A percentile compares a stretch with the other conserved stretches of the same genome.
Conservation (phyloP, 2,797 vertebrate species). For the Gymnoscopelus microlampas region DNA sequence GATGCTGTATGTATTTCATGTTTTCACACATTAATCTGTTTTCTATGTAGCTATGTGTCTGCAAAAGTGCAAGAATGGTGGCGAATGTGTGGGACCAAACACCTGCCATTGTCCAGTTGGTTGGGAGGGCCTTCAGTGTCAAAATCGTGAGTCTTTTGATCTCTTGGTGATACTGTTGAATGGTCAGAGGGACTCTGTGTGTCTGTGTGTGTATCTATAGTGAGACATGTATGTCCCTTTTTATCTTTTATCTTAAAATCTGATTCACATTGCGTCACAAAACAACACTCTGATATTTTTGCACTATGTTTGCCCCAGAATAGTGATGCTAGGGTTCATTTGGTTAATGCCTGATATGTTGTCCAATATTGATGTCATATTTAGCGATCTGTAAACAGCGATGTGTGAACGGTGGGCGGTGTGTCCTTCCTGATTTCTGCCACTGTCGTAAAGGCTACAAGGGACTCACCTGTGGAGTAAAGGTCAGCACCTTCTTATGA, state of each 20-base stretch:
- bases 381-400: slow-evolving; percentile 86
- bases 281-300: too few species aligned
- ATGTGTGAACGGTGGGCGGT: slow-evolving; percentile 88
- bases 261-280: too few species aligned
- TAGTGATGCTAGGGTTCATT: too few species aligned
- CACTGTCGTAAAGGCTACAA: slow-evolving; percentile 85
- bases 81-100: slow-evolving; percentile 88
- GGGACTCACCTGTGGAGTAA: slow-evolving; percentile 84
- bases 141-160: slow-evolving; percentile 83
- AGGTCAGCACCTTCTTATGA: slow-evolving; percentile 61
- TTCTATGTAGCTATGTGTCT: slow-evolving; percentile 84
- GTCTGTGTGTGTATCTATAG: too few species aligned
- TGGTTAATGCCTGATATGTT: neutral
- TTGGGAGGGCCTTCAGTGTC: slow-evolving; percentile 91
- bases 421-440: slow-evolving; percentile 86
- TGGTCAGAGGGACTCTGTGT: too few species aligned
- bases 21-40: slow-evolving; percentile 17
- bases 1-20: neutral
- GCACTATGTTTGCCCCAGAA: too few species aligned
- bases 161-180: neutral
- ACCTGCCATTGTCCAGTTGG: slow-evolving; percentile 85
- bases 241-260: too few species aligned
- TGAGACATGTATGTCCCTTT: too few species aligned
- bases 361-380: slow-evolving; percentile 5
- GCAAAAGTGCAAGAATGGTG: slow-evolving; percentile 90